Percentiles rank a stretch among this genome's conserved stretches.
phyloP scores from a whole-genome alignment of 2,888 invertebrate species.

The Nudaria mundana region DNA sequence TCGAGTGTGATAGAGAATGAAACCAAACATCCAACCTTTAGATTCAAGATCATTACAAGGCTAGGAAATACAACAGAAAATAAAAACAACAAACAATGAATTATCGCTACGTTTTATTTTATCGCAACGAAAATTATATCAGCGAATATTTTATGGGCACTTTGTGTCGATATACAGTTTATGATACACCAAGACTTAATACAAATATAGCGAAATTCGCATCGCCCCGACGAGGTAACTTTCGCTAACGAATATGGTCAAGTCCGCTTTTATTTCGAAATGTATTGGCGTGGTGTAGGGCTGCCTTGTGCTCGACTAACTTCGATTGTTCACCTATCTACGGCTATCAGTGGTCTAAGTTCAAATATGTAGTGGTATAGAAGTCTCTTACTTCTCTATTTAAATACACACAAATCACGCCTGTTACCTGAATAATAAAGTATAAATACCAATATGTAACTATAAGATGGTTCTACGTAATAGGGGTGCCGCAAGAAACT shows the following conservation, averaged over 20 bases:
- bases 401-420: no score
- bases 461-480: no score
- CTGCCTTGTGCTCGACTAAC: conserved; percentile 30
- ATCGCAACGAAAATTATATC: conserved; percentile 17
- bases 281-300: conserved; percentile 29
- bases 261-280: conserved; percentile 54
- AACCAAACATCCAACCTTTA: no score
- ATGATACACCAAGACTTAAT: conserved; percentile 47
- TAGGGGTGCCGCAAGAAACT: no score
- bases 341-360: conserved; percentile 24
- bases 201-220: conserved; percentile 60
- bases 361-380: conserved; percentile 19
- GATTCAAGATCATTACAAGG: conserved; percentile 6
- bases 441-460: no score
- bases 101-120: conserved; percentile 9
- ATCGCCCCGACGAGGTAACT: conserved; percentile 51
- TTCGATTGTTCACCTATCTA: conserved; percentile 31
- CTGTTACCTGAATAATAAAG: no score
- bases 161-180: conserved; percentile 46
- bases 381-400: no score
- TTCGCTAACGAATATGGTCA: conserved; percentile 67
- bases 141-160: conserved; percentile 34
- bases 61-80: conserved; percentile 3
- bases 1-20: no score
- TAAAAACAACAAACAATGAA: conserved; percentile 14